Evolutionary conservation across 2,797 vertebrate genomes (phyloP).

Genomic region (Champsocephalus esox): DNA sequence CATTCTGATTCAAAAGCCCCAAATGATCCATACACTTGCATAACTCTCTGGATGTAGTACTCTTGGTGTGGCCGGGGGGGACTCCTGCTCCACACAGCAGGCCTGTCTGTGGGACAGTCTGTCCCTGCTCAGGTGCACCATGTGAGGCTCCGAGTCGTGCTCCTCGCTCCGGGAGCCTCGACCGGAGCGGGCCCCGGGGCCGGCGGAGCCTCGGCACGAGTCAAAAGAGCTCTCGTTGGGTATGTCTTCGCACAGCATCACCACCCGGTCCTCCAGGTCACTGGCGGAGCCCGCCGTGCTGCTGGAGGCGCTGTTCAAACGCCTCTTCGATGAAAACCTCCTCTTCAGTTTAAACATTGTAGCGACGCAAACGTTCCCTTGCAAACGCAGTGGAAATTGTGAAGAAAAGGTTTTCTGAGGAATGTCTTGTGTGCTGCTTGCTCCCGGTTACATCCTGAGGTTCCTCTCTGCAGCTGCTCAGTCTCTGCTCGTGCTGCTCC

Average conservation of each 20-base stretch:
- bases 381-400: not conserved
- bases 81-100: slow-evolving; percentile 50
- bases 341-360: slow-evolving; percentile 76
- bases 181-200: slow-evolving; percentile 47
- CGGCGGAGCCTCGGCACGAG: slow-evolving; percentile 56
- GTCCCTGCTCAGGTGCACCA: slow-evolving; percentile 59
- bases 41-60: slow-evolving; percentile 61
- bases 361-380: not conserved
- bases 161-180: slow-evolving; percentile 64
- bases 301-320: slow-evolving; percentile 62
- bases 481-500: slow-evolving; percentile 35
- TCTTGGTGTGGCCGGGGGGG: slow-evolving; percentile 13
- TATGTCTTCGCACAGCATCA: slow-evolving; percentile 83
- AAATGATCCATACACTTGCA: slow-evolving; percentile 63
- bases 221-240: slow-evolving; percentile 55
- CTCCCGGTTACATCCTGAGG: not conserved
- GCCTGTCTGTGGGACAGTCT: slow-evolving; percentile 59
- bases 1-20: not conserved
- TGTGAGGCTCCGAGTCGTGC: slow-evolving; percentile 33
- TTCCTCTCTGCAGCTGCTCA: slow-evolving; percentile 2
- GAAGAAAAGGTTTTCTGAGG: not conserved
- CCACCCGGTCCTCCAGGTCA: slow-evolving; percentile 78
- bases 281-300: slow-evolving; percentile 61
- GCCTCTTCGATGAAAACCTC: slow-evolving; percentile 48
- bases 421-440: not conserved